Evolutionary conservation across 2,888 invertebrate species (phyloP).

Genomic region (Lasioglossum vierecki): DNA sequence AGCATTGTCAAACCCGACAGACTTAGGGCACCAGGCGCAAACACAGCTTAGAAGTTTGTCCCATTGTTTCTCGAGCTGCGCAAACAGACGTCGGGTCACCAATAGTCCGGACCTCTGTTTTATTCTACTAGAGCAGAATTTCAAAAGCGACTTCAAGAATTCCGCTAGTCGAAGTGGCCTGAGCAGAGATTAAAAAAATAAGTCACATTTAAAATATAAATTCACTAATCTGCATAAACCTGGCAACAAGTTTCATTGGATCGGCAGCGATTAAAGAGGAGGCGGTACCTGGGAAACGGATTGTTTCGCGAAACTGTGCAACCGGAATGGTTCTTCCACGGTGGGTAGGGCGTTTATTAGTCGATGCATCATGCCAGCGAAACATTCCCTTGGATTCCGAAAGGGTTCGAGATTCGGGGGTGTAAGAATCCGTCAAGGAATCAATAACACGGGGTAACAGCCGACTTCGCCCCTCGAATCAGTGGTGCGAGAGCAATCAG

Average conservation of each 20-base stretch:
- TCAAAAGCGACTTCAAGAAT: neutral
- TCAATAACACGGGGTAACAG: constrained; percentile 44
- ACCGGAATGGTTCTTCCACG: neutral
- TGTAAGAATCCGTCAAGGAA: constrained; percentile 45
- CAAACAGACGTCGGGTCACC: neutral
- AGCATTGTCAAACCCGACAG: neutral
- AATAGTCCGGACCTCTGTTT: neutral
- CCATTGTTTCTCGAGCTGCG: neutral
- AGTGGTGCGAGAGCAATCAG: constrained; percentile 48
- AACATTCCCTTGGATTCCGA: constrained; percentile 8
- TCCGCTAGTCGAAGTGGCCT: neutral
- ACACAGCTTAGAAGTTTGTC: neutral
- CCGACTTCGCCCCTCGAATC: constrained; percentile 27
- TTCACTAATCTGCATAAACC: neutral
- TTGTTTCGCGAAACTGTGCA: neutral
- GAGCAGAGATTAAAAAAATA: too few relatives aligned
- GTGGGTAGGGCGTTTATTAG: neutral
- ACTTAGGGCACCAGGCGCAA: neutral
- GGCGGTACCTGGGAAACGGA: neutral
- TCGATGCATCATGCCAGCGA: neutral
- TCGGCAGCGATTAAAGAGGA: neutral
- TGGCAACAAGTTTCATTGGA: neutral
- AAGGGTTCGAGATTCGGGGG: constrained; percentile 8
- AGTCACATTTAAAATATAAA: too few relatives aligned
- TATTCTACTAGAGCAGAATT: neutral